Percentiles rank a stretch among this genome's conserved stretches.
phyloP scores from a whole-genome alignment of 2,113 vertebrate genomes.

The Macroglossus sobrinus region DNA sequence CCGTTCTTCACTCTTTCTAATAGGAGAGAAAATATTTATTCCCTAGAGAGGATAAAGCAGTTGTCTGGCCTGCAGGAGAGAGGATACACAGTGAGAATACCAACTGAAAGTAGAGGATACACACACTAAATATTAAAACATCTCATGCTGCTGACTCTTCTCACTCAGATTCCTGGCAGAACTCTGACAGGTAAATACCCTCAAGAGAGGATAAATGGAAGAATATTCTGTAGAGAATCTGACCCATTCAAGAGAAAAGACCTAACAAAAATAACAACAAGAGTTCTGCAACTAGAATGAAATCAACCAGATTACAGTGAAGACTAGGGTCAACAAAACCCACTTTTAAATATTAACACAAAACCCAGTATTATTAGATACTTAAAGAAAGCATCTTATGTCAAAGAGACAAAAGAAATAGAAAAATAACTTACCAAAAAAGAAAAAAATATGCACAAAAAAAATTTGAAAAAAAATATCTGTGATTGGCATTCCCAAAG shows the following conservation, averaged over 20 bases:
- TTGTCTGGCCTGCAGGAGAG: neutral
- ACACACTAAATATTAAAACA: neutral
- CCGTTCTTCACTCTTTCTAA: neutral
- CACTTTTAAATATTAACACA: neutral
- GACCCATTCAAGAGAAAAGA: neutral
- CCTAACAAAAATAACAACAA: neutral
- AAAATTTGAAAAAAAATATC: neutral
- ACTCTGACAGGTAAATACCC: neutral
- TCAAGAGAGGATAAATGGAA: neutral
- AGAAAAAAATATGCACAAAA: neutral
- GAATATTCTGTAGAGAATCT: neutral
- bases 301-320: neutral
- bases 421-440: neutral
- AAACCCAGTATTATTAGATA: neutral
- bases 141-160: neutral
- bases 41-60: neutral
- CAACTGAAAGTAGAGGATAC: neutral
- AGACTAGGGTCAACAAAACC: neutral
- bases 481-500: neutral
- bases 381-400: neutral
- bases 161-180: neutral
- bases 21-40: neutral
- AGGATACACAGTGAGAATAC: neutral
- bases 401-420: neutral
- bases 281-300: neutral